phyloP scores from a whole-genome alignment of 2,797 vertebrate genomes.

The Syngnathus rostellatus region DNA sequence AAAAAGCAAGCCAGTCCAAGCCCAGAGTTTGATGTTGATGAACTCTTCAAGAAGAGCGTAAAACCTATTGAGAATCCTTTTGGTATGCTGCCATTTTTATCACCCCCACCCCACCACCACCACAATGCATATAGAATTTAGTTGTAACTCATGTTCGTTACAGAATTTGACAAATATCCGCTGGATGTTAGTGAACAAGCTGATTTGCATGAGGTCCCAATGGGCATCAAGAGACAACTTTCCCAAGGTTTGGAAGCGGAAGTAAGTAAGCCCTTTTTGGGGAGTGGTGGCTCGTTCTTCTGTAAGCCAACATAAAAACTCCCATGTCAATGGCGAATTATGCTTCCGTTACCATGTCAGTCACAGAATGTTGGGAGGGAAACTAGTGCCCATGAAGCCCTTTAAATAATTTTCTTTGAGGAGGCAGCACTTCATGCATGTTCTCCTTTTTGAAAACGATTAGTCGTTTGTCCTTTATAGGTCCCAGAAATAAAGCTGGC shows the following conservation, averaged over 20 bases:
- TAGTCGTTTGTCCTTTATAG: slow-evolving; percentile 21
- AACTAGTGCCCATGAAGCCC: too few relatives aligned
- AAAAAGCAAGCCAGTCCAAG: slow-evolving; percentile 13
- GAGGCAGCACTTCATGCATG: not conserved
- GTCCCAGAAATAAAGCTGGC: slow-evolving; percentile 13
- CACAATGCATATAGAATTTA: not conserved
- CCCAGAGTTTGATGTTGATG: slow-evolving; percentile 48
- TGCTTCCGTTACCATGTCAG: too few relatives aligned
- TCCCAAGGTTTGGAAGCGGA: not conserved
- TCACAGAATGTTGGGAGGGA: too few relatives aligned
- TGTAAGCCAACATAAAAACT: not conserved
- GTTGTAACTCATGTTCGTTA: not conserved
- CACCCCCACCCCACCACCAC: too few relatives aligned
- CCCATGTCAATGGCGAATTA: not conserved
- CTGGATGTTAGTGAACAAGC: not conserved
- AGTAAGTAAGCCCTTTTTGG: not conserved
- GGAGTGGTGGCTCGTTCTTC: too few relatives aligned
- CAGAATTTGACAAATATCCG: not conserved
- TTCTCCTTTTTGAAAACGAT: not conserved
- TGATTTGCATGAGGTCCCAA: not conserved
- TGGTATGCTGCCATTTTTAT: slow-evolving; percentile 5
- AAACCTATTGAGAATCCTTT: slow-evolving; percentile 48
- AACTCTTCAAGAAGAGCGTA: not conserved
- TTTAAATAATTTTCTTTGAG: not conserved
- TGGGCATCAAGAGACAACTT: not conserved